Evolutionary conservation across 2,797 vertebrate genomes (phyloP).

Genomic region (Gallirallus australis): DNA sequence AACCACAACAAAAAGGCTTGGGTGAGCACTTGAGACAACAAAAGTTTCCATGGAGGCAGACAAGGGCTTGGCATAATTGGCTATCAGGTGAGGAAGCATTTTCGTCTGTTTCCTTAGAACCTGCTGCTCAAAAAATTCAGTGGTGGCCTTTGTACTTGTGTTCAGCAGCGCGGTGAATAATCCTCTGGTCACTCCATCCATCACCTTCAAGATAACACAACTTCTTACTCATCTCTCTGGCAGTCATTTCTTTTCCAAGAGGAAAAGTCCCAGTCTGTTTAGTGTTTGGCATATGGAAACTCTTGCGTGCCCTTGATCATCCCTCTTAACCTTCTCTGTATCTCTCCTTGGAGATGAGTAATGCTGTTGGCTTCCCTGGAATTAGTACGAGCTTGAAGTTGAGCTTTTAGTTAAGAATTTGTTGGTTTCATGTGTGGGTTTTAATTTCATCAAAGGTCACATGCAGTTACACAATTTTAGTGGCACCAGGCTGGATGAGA

Average conservation of each 20-base stretch:
- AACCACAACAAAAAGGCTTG: not conserved
- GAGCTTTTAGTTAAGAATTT: not conserved
- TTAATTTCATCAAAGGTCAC: not conserved
- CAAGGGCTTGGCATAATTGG: rapidly evolving
- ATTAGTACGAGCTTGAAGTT: not conserved
- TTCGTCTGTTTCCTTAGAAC: not conserved
- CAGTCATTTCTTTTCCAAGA: not conserved
- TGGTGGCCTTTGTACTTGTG: not conserved
- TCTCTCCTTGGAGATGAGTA: not conserved
- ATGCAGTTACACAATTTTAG: rapidly evolving
- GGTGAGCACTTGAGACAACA: not conserved
- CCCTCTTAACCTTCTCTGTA: not conserved
- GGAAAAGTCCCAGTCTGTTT: not conserved
- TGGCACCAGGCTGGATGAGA: not conserved
- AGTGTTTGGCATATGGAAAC: not conserved
- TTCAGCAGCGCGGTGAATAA: not conserved
- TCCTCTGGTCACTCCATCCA: not conserved
- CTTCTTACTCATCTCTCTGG: not conserved
- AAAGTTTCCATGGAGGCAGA: not conserved
- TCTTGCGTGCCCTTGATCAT: not conserved
- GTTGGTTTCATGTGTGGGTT: rapidly evolving
- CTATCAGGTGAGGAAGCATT: not conserved
- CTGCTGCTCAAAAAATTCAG: not conserved
- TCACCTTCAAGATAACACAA: slow-evolving; percentile 3
- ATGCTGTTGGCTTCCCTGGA: not conserved